These are phyloP conservation scores for Ascaphus truei DNA, from an alignment of 2,113 vertebrate species.

Conservation along the genomic window DNA sequence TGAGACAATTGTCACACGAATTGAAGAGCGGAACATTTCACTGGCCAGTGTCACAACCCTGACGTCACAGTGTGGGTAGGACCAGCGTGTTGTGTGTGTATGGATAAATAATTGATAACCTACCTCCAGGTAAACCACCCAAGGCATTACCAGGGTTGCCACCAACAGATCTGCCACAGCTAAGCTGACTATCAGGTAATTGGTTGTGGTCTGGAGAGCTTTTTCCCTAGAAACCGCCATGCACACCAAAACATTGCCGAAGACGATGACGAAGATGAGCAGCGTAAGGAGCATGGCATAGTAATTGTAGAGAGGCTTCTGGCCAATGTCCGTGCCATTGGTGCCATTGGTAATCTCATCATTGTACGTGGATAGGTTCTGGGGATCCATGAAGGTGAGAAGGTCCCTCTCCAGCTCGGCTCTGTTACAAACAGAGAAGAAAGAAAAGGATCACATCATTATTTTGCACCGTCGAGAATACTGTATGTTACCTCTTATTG, in stretches of 20 bases:
- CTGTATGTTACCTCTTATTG: no score
- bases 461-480: no score
- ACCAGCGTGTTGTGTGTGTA: no score
- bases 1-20: no score
- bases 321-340: conserved; percentile 68
- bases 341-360: conserved; percentile 70
- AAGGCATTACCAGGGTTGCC: conserved; percentile 94
- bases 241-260: conserved; percentile 95
- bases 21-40: no score
- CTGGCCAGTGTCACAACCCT: no score
- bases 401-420: conserved; percentile 46
- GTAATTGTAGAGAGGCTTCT: conserved; percentile 85
- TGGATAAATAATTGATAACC: conserved; percentile 35
- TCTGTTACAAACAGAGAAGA: conserved; percentile 39
- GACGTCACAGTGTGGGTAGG: no score
- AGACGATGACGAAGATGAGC: conserved; percentile 94
- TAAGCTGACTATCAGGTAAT: conserved; percentile 96
- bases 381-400: conserved; percentile 79
- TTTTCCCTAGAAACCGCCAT: conserved; percentile 95
- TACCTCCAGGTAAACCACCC: conserved; percentile 95
- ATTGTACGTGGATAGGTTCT: conserved; percentile 83
- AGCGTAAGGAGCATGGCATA: conserved; percentile 93
- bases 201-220: conserved; percentile 95
- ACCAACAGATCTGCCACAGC: conserved; percentile 93
- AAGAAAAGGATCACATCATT: no score